Conservation (phyloP, 53 echinoderm and acorn worm genomes). For the Mesocentrotus franciscanus region DNA sequence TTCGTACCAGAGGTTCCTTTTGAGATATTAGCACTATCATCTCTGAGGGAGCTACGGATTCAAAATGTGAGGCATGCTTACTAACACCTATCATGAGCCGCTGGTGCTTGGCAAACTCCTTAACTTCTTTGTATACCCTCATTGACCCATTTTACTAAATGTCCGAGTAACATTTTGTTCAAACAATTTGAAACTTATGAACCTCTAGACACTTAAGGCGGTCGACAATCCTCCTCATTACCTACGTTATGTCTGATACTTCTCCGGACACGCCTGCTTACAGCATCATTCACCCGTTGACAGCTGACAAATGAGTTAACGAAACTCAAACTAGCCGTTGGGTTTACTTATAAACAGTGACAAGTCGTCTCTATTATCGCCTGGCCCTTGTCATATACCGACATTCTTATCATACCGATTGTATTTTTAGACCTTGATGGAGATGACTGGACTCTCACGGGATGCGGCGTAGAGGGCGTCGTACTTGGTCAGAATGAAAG, state of each 20-base stretch:
- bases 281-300: not conserved
- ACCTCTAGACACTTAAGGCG: not conserved
- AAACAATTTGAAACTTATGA: not conserved
- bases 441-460: not conserved
- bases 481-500: not conserved
- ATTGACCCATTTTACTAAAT: not conserved
- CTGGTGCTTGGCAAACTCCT: not conserved
- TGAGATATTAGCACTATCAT: not conserved
- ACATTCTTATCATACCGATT: constrained; percentile 19
- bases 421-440: not conserved
- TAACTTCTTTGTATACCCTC: not conserved
- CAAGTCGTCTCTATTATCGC: constrained; percentile 19
- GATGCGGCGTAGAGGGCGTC: constrained; percentile 4
- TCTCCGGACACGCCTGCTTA: constrained; percentile 7
- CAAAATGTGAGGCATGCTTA: too few relatives aligned
- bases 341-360: constrained; percentile 40
- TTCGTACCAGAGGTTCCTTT: not conserved
- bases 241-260: not conserved
- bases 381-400: constrained; percentile 32
- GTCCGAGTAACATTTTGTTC: not conserved
- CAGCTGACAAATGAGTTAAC: constrained; percentile 36
- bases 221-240: not conserved
- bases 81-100: too few relatives aligned
- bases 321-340: constrained; percentile 26
- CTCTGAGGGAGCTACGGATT: not conserved